These are phyloP conservation scores for Xiphydria camelus DNA, from an alignment of 2,888 invertebrate species.

Conservation along the genomic window DNA sequence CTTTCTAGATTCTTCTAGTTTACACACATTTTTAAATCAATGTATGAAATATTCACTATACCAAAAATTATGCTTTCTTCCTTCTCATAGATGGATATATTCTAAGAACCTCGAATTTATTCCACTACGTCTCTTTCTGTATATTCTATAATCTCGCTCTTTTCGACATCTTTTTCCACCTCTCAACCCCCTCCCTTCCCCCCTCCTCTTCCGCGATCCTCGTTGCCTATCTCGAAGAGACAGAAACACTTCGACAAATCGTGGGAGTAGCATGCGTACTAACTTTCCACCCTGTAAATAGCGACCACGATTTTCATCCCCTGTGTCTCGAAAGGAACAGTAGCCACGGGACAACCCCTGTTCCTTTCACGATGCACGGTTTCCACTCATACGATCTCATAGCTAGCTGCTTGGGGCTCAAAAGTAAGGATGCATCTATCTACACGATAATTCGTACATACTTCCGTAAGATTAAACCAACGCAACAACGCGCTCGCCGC, in stretches of 20 bases:
- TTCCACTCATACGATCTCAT: slow-evolving; percentile 43
- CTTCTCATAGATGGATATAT: no score
- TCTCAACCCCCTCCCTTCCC: not conserved
- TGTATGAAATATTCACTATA: no score
- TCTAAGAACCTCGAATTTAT: no score
- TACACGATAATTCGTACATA: no score
- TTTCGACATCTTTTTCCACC: not conserved
- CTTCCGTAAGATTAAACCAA: no score
- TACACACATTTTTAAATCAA: no score
- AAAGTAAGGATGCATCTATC: slow-evolving; percentile 40
- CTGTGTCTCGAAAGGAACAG: slow-evolving; percentile 44
- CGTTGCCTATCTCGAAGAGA: no score
- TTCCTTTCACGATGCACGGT: slow-evolving; percentile 41
- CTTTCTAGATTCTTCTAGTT: no score
- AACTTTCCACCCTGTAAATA: slow-evolving; percentile 52
- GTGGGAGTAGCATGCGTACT: slow-evolving; percentile 55
- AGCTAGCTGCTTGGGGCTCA: slow-evolving; percentile 57
- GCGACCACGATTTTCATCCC: slow-evolving; percentile 46
- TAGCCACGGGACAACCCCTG: slow-evolving; percentile 17
- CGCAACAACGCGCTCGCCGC: no score
- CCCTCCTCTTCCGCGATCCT: not conserved
- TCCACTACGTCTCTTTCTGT: no score
- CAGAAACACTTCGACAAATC: not conserved
- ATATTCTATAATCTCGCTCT: no score
- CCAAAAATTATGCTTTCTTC: no score